These are phyloP conservation scores for Rhinatrema bivittatum DNA, from an alignment of 2,797 vertebrate species.

Conservation along the genomic window DNA sequence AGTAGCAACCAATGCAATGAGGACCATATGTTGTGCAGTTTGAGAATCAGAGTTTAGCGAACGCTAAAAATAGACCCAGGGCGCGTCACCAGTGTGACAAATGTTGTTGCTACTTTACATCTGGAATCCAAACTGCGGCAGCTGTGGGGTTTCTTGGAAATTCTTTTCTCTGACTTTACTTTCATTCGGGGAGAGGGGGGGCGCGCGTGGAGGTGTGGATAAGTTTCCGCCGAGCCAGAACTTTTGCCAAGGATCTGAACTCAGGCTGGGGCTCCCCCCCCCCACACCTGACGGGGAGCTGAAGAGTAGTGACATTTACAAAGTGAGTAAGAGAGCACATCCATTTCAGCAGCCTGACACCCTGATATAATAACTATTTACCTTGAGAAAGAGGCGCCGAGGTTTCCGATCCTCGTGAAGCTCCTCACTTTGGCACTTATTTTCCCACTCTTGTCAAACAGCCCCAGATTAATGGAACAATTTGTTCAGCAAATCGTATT, in stretches of 20 bases:
- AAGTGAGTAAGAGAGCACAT: slow-evolving; percentile 81
- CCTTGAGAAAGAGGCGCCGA: slow-evolving; percentile 82
- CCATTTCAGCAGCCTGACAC: slow-evolving; percentile 75
- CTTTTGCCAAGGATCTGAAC: slow-evolving; percentile 73
- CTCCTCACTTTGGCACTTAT: slow-evolving; percentile 76
- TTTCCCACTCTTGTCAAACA: slow-evolving; percentile 80
- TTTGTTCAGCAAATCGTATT: slow-evolving; percentile 93
- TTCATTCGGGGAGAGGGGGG: slow-evolving; percentile 7
- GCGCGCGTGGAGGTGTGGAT: too few relatives aligned
- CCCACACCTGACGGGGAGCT: slow-evolving; percentile 90
- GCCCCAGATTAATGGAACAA: slow-evolving; percentile 87
- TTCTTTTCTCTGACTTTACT: not conserved
- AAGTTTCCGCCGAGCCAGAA: too few relatives aligned
- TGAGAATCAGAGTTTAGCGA: too few relatives aligned
- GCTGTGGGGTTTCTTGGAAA: too few relatives aligned
- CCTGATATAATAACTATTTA: slow-evolving; percentile 97
- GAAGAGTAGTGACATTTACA: slow-evolving; percentile 96
- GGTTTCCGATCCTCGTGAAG: slow-evolving; percentile 78
- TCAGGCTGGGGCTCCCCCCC: slow-evolving; percentile 75
- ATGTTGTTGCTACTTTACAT: too few relatives aligned
- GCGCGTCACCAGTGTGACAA: too few relatives aligned
- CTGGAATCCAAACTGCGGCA: too few relatives aligned
- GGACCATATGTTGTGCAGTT: too few relatives aligned
- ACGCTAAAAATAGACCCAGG: too few relatives aligned
- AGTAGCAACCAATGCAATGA: too few relatives aligned